phyloP scores from a whole-genome alignment of 2,797 vertebrate genomes.

The Mormyrops attenuatus region DNA sequence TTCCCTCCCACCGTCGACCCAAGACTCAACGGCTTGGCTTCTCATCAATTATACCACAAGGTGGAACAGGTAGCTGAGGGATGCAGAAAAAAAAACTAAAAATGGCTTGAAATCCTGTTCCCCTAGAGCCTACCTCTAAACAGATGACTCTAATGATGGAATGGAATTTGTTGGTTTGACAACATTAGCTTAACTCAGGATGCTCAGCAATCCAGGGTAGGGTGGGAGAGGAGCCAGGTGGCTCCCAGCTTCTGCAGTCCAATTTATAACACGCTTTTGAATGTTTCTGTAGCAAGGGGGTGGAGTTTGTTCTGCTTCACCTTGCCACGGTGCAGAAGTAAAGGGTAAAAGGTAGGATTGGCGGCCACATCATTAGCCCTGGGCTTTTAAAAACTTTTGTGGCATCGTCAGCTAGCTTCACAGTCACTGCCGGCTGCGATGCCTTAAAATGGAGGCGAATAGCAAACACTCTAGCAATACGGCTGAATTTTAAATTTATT shows the following conservation, averaged over 20 bases:
- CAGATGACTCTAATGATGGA: background rate
- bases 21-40: slow-evolving; percentile 19
- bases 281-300: background rate
- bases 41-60: slow-evolving; percentile 35
- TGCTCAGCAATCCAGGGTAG: background rate
- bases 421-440: background rate
- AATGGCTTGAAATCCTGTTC: background rate
- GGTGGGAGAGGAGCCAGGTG: background rate
- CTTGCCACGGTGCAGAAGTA: background rate
- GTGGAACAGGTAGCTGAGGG: slow-evolving; percentile 7
- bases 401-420: background rate
- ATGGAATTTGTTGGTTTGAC: slow-evolving; percentile 14
- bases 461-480: background rate
- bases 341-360: background rate
- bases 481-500: background rate
- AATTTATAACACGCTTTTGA: background rate
- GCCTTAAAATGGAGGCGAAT: background rate
- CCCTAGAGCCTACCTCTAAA: background rate
- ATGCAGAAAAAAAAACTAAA: background rate
- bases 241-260: background rate
- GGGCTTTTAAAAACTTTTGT: background rate
- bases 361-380: background rate
- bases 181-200: background rate
- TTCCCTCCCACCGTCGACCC: slow-evolving; percentile 26
- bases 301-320: background rate